Percentiles rank a stretch among this genome's conserved stretches.
Evolutionary conservation across 2,888 invertebrate genomes (phyloP).

Genomic region (Diarsia rubi): DNA sequence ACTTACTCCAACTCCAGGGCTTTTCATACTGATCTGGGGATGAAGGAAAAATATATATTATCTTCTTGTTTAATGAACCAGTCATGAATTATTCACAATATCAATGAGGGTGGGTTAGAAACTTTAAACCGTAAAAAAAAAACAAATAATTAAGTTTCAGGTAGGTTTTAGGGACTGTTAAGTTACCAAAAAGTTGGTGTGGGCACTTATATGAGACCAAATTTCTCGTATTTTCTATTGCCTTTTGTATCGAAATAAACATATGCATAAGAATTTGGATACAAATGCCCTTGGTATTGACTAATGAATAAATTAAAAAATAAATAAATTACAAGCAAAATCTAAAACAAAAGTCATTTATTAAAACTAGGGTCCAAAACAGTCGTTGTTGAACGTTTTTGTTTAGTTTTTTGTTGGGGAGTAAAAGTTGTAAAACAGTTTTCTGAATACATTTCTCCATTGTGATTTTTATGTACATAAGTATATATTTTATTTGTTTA

Average conservation of each 20-base stretch:
- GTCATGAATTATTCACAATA: constrained; percentile 11
- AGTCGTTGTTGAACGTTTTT: background rate
- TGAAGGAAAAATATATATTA: constrained; percentile 68
- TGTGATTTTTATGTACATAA: no score
- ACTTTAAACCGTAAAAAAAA: background rate
- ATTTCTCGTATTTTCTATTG: background rate
- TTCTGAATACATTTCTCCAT: no score
- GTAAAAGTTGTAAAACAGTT: background rate
- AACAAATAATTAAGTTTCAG: background rate
- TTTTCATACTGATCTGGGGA: constrained; percentile 68
- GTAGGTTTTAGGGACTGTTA: no score
- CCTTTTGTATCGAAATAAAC: background rate
- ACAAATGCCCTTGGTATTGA: background rate
- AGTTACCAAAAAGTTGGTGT: background rate
- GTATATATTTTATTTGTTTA: no score
- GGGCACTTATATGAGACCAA: background rate
- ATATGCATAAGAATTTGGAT: background rate
- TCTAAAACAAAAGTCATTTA: background rate
- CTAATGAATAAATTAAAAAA: no score
- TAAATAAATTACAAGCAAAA: background rate
- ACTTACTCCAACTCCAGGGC: constrained; percentile 69
- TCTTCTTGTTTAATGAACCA: constrained; percentile 55
- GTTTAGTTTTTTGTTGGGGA: background rate
- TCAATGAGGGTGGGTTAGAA: constrained; percentile 1
- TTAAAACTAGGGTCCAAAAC: background rate